phyloP scores from a whole-genome alignment of 2,797 vertebrate genomes.

The Gobio occitaniae region DNA sequence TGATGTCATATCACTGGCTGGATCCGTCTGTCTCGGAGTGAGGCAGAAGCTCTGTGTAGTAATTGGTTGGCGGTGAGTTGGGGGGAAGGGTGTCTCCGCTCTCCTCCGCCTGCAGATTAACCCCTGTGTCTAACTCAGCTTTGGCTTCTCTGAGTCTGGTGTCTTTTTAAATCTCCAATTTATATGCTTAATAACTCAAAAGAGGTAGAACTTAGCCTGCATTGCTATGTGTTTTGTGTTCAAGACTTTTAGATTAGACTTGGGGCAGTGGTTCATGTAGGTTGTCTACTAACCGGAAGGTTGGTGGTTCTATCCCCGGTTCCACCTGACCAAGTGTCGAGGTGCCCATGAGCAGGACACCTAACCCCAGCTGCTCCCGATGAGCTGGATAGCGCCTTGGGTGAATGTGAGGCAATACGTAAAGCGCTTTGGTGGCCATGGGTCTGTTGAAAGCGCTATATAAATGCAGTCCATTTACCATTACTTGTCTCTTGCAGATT shows the following conservation, averaged over 20 bases:
- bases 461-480: too few relatives aligned
- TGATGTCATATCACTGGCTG: slow-evolving; percentile 82
- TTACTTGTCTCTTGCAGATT: neutral
- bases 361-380: too few relatives aligned
- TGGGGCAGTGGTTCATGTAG: too few relatives aligned
- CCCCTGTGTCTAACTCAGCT: slow-evolving; percentile 70
- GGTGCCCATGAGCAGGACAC: too few relatives aligned
- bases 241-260: neutral
- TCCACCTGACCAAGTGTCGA: too few relatives aligned
- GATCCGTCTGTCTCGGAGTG: slow-evolving; percentile 79
- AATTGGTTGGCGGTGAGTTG: slow-evolving; percentile 71
- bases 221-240: neutral
- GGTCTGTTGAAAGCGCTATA: too few relatives aligned
- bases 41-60: slow-evolving; percentile 71
- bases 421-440: too few relatives aligned
- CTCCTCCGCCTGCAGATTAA: slow-evolving; percentile 74
- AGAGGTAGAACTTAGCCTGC: slow-evolving; percentile 48
- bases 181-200: slow-evolving; percentile 8
- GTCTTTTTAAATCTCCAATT: slow-evolving; percentile 52
- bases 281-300: too few relatives aligned
- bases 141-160: slow-evolving; percentile 57
- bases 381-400: too few relatives aligned
- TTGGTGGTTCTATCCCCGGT: too few relatives aligned
- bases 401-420: too few relatives aligned
- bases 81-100: slow-evolving; percentile 62